Evolutionary conservation across 2,888 invertebrate genomes (phyloP), one percentile per base, ranked within the genome.

Genomic region (Acleris emargana): DNA sequence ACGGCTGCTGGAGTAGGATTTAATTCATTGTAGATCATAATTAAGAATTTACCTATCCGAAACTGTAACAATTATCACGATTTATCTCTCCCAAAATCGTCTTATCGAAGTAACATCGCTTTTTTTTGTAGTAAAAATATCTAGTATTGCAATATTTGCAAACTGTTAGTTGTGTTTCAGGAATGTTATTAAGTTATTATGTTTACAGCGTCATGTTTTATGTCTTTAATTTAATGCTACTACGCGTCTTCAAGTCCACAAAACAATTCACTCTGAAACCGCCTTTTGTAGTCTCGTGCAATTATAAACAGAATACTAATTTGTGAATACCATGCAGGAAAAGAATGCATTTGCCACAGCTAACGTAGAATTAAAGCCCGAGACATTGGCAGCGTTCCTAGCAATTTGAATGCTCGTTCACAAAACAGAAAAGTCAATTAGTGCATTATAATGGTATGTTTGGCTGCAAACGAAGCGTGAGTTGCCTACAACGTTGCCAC

Each of bases 391-490:
- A 71, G 62, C 71, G 67, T 54, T 73, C 74, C 70, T 73, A 74
- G 76, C 76, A 81, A 82, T 85, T 85, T 83, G 70, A 76, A 70
- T 73, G 72, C 77, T 76, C 75, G 71, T 79, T 81, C 71, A 76
- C 77, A 76, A 77, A 78, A 70, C 74, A 71, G 75, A 79, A 78
- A 69, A 72, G 74, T 72, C 80, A 87, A 88, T 88, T 84, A 82
- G 72, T 72, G 71, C 32, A 67, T 69, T 72, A 68, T 88, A 88
- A 87, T 86, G 70, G 69, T 71, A 81, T 68, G 79, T 79, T 80
- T 66, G 73, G 76, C 73, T 82, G 73, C 75, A 80, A 86, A 71
- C 80, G 81, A 83, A 86, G 84, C 86, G 81, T 86, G 82, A 80
- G 82, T 76, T 74, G 72, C 72, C 78, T 79, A 76, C 79, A 81